Base-by-base conservation (phyloP, 1,140 invertebrate species). In the Zaprionus kolodkinae region DNA sequence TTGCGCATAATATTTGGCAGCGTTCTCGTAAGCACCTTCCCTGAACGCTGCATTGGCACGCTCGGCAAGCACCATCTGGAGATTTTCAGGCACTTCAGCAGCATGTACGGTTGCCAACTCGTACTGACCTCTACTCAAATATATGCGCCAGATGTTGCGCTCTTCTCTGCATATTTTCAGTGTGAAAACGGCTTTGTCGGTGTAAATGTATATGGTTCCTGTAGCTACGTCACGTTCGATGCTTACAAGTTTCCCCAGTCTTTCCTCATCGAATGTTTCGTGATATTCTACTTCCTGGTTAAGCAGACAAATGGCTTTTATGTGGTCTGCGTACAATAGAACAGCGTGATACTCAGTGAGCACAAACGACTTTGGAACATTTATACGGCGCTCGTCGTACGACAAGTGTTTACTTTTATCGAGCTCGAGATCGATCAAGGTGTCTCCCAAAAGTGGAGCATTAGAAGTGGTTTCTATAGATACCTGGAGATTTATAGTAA, bases 291-390 rank as follows among this genome's bases (percentile, higher is more conserved):
- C 87, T 87, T 98, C 96, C 81, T 98, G 95, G 93, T 98, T 98
- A 3, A 99, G 93, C 9, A 97, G 92, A 63, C 97, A 98, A 40
- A 99, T 94, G 5, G 96, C 97, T 92, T 96, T 97, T 1, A 99
- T 95, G 68, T 95, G 95, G 92, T 98, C 96, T 4, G 94, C 93
- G 91, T 97, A 99, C 33, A 98, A 94, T 1, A 99, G 93, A 11
- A 99, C 91, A 11, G 96, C 95, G 93, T 99, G 98, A 93, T 98
- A 99, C 92, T 99, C 96, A 1, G 98, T 99, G 13, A 98, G 91
- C 4, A 97, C 95, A 87, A 99, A 96, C 0, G 96, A 94, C 6
- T 96, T 92, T 0, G 97, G 97, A 11, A 94, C 93, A 73, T 64
- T 79, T 30, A 92, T 93, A 10, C 81, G 73, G 0, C 86, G 78